Conservation (phyloP, 64 coral and sea anemone genomes). For the Porites australiensis region DNA sequence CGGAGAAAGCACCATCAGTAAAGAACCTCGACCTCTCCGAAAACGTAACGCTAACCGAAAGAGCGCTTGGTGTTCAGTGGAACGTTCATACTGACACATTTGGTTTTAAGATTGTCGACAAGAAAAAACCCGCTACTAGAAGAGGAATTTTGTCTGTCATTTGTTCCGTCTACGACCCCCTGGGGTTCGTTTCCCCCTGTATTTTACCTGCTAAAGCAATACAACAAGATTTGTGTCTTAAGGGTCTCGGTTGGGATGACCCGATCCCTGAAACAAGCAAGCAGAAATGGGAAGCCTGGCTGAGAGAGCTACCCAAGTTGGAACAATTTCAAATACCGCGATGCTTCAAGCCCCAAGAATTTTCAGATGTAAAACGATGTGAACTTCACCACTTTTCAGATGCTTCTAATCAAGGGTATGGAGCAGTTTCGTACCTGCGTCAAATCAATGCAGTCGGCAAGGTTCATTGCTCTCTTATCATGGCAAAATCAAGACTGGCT, state of each 20-base stretch:
- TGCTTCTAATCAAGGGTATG: slow-evolving; percentile 58
- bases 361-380: background rate
- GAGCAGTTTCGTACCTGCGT: slow-evolving; percentile 46
- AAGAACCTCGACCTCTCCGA: background rate
- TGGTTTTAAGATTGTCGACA: slow-evolving; percentile 1
- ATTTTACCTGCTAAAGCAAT: slow-evolving; percentile 59
- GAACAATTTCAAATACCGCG: slow-evolving; percentile 41
- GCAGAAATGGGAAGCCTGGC: slow-evolving; percentile 51
- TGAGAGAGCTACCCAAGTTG: slow-evolving; percentile 54
- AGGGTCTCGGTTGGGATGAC: slow-evolving; percentile 51
- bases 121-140: too few species aligned
- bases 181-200: too few species aligned
- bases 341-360: slow-evolving; percentile 51
- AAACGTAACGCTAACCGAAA: background rate
- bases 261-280: slow-evolving; percentile 31
- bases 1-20: background rate
- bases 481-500: slow-evolving; percentile 64
- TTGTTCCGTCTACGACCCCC: too few species aligned
- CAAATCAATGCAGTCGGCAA: slow-evolving; percentile 35
- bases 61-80: slow-evolving; percentile 33
- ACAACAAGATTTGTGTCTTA: slow-evolving; percentile 67
- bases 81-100: slow-evolving; percentile 27
- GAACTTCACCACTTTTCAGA: slow-evolving; percentile 60
- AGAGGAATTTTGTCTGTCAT: too few species aligned
- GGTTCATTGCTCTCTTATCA: slow-evolving; percentile 37